Conservation (phyloP, 2,113 vertebrate species). For the Bungarus multicinctus region DNA sequence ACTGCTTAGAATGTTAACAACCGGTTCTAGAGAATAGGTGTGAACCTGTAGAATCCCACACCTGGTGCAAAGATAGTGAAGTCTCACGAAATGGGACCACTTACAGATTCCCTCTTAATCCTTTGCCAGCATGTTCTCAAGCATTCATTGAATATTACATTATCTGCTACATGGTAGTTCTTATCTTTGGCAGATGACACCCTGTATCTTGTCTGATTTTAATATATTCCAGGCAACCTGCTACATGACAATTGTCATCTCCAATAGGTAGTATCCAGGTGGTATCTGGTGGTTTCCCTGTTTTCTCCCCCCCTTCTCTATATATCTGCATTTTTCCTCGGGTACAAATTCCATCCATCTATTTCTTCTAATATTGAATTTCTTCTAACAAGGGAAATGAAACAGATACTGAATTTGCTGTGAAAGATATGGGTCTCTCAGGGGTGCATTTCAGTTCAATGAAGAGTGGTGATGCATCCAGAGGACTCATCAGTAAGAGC, state of each 20-base stretch:
- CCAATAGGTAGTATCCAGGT: not conserved
- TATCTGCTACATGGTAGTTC: not conserved
- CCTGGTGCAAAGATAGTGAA: not conserved
- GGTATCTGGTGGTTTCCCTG: not conserved
- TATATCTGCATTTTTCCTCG: not conserved
- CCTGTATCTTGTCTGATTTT: not conserved
- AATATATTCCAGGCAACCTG: not conserved
- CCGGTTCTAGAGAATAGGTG: no score
- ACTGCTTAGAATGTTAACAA: no score
- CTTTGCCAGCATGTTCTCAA: not conserved
- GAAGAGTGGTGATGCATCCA: not conserved
- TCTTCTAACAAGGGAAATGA: not conserved
- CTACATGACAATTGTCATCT: not conserved
- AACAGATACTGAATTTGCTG: not conserved
- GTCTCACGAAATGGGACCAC: not conserved
- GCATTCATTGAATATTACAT: not conserved
- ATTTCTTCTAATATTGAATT: not conserved
- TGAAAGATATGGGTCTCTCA: not conserved
- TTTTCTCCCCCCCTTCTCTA: rapidly evolving
- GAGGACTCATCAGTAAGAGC: not conserved
- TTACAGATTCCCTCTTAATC: not conserved
- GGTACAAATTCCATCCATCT: not conserved
- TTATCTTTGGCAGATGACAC: not conserved
- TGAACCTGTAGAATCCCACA: no score
- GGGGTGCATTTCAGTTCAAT: not conserved